Conservation (phyloP, 2,113 vertebrate genomes). For the Zapus hudsonius region DNA sequence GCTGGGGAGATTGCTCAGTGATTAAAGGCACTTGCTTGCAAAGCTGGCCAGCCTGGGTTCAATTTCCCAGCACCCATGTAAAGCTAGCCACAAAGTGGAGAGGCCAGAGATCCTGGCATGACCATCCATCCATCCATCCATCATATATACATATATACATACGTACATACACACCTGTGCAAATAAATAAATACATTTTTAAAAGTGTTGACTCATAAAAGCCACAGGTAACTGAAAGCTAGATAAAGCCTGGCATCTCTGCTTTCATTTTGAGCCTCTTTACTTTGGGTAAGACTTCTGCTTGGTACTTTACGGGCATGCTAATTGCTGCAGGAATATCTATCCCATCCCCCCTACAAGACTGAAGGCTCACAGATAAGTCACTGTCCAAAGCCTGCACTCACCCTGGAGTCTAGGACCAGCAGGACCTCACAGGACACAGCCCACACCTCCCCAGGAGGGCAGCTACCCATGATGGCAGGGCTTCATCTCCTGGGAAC, state of each 20-base stretch:
- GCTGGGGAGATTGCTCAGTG: too few species aligned
- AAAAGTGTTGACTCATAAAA: too few species aligned
- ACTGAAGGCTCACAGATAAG: neutral
- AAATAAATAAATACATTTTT: too few species aligned
- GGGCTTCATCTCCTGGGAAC: neutral
- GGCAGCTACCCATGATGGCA: neutral
- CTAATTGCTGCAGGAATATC: neutral
- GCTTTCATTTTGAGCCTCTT: neutral
- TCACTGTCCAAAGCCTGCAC: neutral
- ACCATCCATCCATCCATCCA: too few species aligned
- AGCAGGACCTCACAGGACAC: neutral
- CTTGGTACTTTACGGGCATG: neutral
- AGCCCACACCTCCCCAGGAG: neutral
- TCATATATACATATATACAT: too few species aligned
- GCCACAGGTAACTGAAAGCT: neutral
- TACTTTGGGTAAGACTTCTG: neutral
- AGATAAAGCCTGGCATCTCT: neutral
- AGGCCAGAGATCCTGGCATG: too few species aligned
- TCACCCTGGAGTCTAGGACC: neutral
- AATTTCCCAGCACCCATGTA: too few species aligned
- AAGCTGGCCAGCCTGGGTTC: too few species aligned
- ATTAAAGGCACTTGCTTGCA: too few species aligned
- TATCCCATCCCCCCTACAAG: neutral
- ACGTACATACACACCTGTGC: too few species aligned
- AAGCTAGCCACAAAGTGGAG: too few species aligned